These are phyloP conservation scores for Sebastolobus alascanus DNA, from an alignment of 2,797 vertebrate genomes.

Conservation along the genomic window DNA sequence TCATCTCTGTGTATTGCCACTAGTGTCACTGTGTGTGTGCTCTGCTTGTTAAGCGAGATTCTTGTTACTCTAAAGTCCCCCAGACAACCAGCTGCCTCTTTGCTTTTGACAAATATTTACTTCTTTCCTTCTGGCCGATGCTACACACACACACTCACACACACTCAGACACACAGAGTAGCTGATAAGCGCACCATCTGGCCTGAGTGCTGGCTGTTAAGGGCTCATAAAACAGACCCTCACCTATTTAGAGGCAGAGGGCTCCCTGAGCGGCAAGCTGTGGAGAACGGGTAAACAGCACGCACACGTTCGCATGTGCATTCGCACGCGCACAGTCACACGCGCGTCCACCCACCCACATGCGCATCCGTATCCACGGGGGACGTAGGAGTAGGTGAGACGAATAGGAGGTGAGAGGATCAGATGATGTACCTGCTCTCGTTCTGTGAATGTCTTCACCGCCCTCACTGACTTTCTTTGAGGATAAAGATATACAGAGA, in stretches of 20 bases:
- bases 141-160: conserved; percentile 33
- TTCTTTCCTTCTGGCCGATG: conserved; percentile 66
- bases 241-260: conserved; percentile 62
- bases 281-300: conserved; percentile 41
- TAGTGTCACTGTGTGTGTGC: conserved; percentile 31
- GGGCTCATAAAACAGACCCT: conserved; percentile 80
- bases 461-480: conserved; percentile 32
- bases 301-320: background rate
- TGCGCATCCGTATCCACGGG: conserved; percentile 23
- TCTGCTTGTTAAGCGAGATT: conserved; percentile 46
- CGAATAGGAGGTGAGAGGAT: conserved; percentile 43
- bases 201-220: conserved; percentile 78
- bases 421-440: conserved; percentile 53
- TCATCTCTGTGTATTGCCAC: background rate
- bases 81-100: conserved; percentile 77
- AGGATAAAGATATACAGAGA: conserved; percentile 38
- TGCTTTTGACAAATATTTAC: conserved; percentile 85
- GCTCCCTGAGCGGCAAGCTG: conserved; percentile 33
- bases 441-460: conserved; percentile 19
- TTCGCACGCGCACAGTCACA: background rate
- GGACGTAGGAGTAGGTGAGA: conserved; percentile 50
- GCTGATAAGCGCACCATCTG: conserved; percentile 85
- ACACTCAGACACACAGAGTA: conserved; percentile 55
- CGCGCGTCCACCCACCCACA: conserved; percentile 18
- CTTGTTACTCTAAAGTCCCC: conserved; percentile 63